A percentile compares a stretch with the other conserved stretches of the same genome.
Evolutionary conservation across 2,888 invertebrate genomes (phyloP).

Genomic region (Alloplasta piceator): DNA sequence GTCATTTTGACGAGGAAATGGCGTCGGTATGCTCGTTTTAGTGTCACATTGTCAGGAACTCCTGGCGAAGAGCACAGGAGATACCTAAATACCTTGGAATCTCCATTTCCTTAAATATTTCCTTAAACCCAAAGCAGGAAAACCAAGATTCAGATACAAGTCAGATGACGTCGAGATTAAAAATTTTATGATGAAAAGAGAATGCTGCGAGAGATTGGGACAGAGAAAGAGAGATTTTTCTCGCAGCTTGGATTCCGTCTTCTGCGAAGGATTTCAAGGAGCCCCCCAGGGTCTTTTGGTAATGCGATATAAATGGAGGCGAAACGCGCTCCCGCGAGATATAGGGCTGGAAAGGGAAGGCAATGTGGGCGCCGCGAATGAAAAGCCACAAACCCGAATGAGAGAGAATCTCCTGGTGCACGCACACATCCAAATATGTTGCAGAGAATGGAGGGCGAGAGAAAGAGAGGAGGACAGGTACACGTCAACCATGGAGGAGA

Average conservation of each 20-base stretch:
- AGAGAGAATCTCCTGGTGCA: conserved; percentile 62
- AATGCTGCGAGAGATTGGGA: conserved; percentile 24
- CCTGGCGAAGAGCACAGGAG: too few species aligned
- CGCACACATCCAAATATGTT: conserved; percentile 20
- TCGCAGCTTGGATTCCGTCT: conserved; percentile 65
- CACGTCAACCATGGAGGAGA: conserved; percentile 71
- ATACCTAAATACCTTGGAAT: too few species aligned
- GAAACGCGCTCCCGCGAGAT: conserved; percentile 59
- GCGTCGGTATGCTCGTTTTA: background rate
- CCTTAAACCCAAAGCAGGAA: background rate
- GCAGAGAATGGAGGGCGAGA: conserved; percentile 12
- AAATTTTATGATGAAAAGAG: conserved; percentile 21
- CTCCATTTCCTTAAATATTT: too few species aligned
- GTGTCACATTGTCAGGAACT: background rate
- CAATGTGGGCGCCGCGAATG: conserved; percentile 10
- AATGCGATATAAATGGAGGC: conserved; percentile 80
- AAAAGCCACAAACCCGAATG: conserved; percentile 67
- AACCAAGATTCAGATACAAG: background rate
- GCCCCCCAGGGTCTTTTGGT: conserved; percentile 66
- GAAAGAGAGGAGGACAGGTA: conserved; percentile 1
- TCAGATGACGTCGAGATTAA: conserved; percentile 25
- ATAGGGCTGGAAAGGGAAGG: conserved; percentile 20
- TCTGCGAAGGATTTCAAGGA: conserved; percentile 73
- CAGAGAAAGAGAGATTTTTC: conserved; percentile 66
- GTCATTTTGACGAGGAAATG: conserved; percentile 63